These are phyloP conservation scores for Drosophila triauraria DNA, from an alignment of 1,140 invertebrate species.

Conservation along the genomic window DNA sequence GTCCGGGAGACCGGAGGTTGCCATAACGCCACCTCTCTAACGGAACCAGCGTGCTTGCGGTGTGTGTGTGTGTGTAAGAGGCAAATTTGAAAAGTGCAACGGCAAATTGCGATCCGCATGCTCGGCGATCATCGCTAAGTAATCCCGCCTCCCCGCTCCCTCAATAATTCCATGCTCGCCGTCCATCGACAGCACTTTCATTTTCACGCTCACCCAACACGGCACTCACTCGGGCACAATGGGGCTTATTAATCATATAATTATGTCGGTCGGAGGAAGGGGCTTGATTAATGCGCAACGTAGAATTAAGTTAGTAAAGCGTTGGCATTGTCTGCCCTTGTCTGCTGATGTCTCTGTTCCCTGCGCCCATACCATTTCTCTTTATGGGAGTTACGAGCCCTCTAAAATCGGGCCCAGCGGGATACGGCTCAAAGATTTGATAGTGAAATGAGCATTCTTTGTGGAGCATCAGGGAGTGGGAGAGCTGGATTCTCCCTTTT, in stretches of 20 bases:
- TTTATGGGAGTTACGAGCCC: constrained; percentile 21
- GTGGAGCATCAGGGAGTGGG: background rate
- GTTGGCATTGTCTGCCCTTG: constrained; percentile 54
- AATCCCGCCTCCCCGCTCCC: background rate
- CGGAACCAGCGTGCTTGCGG: constrained; percentile 40
- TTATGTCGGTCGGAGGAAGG: constrained; percentile 45
- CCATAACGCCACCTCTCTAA: constrained; percentile 29
- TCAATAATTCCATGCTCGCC: background rate
- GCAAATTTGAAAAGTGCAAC: constrained; percentile 64
- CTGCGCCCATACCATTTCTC: constrained; percentile 16
- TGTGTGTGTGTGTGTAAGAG: constrained; percentile 21
- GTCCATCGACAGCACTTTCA: constrained; percentile 62
- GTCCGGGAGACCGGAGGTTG: constrained; percentile 13
- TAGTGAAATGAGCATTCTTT: constrained; percentile 42
- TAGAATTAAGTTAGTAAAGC: constrained; percentile 78
- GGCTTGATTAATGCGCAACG: constrained; percentile 54
- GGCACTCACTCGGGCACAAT: constrained; percentile 49
- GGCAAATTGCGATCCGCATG: constrained; percentile 73
- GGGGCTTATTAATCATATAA: constrained; percentile 75
- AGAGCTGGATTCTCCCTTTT: background rate
- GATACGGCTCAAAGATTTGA: constrained; percentile 40
- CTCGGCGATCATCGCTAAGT: constrained; percentile 49
- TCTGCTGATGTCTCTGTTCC: constrained; percentile 28
- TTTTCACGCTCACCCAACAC: constrained; percentile 67
- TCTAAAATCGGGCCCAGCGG: constrained; percentile 27